Evolutionary conservation across 53 echinoderm and acorn worm species (phyloP).

Genomic region (Henricia sp.): DNA sequence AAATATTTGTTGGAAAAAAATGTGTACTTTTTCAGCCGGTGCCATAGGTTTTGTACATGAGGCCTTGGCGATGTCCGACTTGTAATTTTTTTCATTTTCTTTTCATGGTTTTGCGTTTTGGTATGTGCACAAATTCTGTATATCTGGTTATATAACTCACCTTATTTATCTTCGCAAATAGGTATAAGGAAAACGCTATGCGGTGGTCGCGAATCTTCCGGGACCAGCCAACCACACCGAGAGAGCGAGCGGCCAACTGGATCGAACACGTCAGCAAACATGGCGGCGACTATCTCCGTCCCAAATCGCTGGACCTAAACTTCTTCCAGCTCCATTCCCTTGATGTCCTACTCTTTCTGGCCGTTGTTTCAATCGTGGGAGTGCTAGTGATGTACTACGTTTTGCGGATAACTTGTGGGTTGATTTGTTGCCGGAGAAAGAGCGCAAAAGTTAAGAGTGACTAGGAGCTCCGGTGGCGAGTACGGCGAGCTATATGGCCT

Average conservation of each 20-base stretch:
- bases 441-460: slow-evolving; percentile 40
- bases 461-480: too few relatives aligned
- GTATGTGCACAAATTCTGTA: too few relatives aligned
- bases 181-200: slow-evolving; percentile 70
- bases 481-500: too few relatives aligned
- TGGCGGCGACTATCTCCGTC: slow-evolving; percentile 81
- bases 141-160: not conserved
- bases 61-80: too few relatives aligned
- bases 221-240: slow-evolving; percentile 62
- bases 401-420: slow-evolving; percentile 42
- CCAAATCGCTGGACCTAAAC: slow-evolving; percentile 65
- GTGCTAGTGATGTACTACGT: slow-evolving; percentile 42
- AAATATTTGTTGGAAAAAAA: too few relatives aligned
- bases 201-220: slow-evolving; percentile 67
- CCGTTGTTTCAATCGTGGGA: not conserved
- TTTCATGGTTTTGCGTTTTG: too few relatives aligned
- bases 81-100: too few relatives aligned
- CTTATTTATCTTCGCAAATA: slow-evolving; percentile 8
- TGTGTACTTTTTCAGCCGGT: too few relatives aligned
- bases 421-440: slow-evolving; percentile 37
- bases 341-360: slow-evolving; percentile 64
- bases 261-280: slow-evolving; percentile 78
- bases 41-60: too few relatives aligned
- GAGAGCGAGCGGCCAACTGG: slow-evolving; percentile 82
- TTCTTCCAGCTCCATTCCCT: slow-evolving; percentile 73